Evolutionary conservation across 1,140 invertebrate genomes (phyloP), one percentile per base, ranked within the genome.

Genomic region (Subanguina moxae): DNA sequence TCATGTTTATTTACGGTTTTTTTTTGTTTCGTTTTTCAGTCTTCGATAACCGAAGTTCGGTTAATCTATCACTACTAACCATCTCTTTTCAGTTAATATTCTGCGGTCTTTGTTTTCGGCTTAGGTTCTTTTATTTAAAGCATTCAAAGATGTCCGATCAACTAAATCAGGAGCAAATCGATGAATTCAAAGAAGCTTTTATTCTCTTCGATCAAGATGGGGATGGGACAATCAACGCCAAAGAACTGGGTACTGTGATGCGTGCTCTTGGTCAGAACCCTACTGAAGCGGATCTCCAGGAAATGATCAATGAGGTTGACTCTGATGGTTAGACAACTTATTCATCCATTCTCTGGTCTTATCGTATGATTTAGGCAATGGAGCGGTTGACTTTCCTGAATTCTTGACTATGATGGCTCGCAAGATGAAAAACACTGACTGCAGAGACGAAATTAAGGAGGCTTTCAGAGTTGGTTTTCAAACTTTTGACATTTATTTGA

Each of bases 281-380:
- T 80, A 97, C 95, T 82, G 95, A 99, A 86, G 94, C 94, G 56
- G 95, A 99, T 85, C 88, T 99, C 46, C 94, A 97, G 85, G 94
- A 97, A 85, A 97, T 98, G 94, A 97, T 98, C 85, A 97, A 98
- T 85, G 94, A 98, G 88, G 94, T 98, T 69, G 95, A 99, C 86
- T 93, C 94, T 80, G 95, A 98, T 85, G 94, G 95, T 96, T 86
- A 57, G 59, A 19, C 32, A 43, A 45, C 8, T 42, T 56, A 56
- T 1, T 46, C 46, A 21, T 19, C 25, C 7, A 21, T 8, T 7
- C 13, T 11, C 13, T 52, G 13, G n/a, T 46, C 19, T 69, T 9
- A 19, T 27, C 9, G 17, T 65, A 23, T 45, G 9, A 57, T 78
- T 65, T 23, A 95, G 93, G 92, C 81, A 96, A 95, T 85, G 94